These are phyloP conservation scores for Sphaerophoria rueppellii DNA, from an alignment of 2,888 invertebrate species.

Conservation along the genomic window DNA sequence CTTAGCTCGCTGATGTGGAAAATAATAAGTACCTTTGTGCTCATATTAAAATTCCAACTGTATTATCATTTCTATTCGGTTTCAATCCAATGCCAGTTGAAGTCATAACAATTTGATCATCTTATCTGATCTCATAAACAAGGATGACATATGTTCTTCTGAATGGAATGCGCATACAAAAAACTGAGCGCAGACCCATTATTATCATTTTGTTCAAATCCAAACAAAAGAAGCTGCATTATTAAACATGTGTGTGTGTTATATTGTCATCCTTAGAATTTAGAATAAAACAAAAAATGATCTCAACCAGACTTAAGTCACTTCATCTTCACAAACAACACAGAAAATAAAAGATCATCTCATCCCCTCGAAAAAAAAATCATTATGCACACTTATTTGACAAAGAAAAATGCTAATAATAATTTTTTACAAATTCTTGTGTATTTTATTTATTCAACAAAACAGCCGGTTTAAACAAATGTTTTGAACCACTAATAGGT, in stretches of 20 bases:
- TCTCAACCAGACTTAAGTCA: constrained; percentile 26
- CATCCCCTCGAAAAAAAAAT: constrained; percentile 2
- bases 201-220: neutral
- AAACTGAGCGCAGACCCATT: constrained; percentile 1
- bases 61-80: too few species aligned
- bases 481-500: constrained; percentile 73
- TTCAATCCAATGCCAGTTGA: too few species aligned
- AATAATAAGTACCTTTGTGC: too few species aligned
- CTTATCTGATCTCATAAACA: constrained; percentile 26
- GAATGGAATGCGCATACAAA: neutral
- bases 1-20: too few species aligned
- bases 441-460: constrained; percentile 55
- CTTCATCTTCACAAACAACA: neutral
- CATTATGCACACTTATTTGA: neutral
- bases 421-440: constrained; percentile 34
- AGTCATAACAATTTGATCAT: neutral
- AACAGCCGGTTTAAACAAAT: constrained; percentile 69
- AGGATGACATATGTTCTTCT: constrained; percentile 3
- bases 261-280: constrained; percentile 12
- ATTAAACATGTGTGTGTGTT: constrained; percentile 4
- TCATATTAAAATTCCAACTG: too few species aligned
- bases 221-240: constrained; percentile 21
- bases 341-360: neutral
- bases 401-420: constrained; percentile 15
- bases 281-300: constrained; percentile 5